Evolutionary conservation across 2,113 vertebrate genomes (phyloP).

Genomic region (Oxyura jamaicensis): DNA sequence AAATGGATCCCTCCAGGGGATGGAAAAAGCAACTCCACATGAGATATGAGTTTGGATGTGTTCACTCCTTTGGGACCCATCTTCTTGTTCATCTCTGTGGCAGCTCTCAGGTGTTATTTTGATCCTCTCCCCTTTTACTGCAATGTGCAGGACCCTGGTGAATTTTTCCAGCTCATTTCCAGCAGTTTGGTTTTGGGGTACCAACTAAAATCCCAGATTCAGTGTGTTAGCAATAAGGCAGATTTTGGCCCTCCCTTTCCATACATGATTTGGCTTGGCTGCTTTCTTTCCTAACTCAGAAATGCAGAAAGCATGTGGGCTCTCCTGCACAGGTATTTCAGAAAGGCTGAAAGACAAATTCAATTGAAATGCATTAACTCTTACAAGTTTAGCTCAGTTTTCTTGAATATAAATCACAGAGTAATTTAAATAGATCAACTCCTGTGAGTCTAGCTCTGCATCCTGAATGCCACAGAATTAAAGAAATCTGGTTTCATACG

Average conservation of each 20-base stretch:
- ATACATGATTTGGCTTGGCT: not conserved
- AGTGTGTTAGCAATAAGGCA: not conserved
- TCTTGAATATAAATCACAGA: not conserved
- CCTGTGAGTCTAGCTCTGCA: not conserved
- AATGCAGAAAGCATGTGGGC: not conserved
- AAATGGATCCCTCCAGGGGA: not conserved
- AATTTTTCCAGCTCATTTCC: not conserved
- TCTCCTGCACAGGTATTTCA: not conserved
- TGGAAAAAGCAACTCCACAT: not conserved
- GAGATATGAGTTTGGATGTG: not conserved
- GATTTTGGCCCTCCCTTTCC: not conserved
- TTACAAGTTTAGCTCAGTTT: not conserved
- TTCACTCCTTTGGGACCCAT: not conserved
- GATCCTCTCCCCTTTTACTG: not conserved
- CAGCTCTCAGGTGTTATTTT: not conserved
- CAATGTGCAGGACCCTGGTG: not conserved
- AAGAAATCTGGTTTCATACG: not conserved
- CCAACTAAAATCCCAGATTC: not conserved
- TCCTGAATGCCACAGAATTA: not conserved
- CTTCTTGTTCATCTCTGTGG: not conserved
- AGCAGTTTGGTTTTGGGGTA: not conserved
- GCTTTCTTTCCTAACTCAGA: not conserved
- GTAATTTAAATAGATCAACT: not conserved
- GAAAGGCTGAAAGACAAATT: not conserved
- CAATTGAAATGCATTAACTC: conserved; percentile 17